phyloP scores from a whole-genome alignment of 2,888 invertebrate species.

The Phalangium opilio region DNA sequence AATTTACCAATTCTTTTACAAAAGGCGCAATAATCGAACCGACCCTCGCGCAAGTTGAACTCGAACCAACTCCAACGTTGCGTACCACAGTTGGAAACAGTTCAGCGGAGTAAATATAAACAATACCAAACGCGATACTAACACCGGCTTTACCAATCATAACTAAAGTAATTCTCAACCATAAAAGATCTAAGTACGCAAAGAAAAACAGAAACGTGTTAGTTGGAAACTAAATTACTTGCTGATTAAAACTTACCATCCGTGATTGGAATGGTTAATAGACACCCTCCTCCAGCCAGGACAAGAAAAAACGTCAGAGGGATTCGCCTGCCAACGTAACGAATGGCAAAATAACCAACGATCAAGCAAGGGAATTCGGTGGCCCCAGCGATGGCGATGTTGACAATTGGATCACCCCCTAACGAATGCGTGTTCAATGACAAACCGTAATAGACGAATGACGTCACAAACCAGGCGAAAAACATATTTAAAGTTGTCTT shows the following conservation, averaged over 20 bases:
- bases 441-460: constrained; percentile 59
- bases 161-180: constrained; percentile 4
- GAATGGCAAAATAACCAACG: constrained; percentile 6
- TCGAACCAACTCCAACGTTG: constrained; percentile 13
- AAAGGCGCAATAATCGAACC: constrained; percentile 14
- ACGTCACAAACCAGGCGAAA: constrained; percentile 43
- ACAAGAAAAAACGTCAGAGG: constrained; percentile 22
- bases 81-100: constrained; percentile 13
- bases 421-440: constrained; percentile 57
- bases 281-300: constrained; percentile 23
- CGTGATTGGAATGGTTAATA: constrained; percentile 7
- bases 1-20: constrained; percentile 13
- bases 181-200: background rate
- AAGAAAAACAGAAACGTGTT: background rate
- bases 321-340: constrained; percentile 12
- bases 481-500: constrained; percentile 5
- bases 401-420: constrained; percentile 55
- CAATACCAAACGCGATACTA: constrained; percentile 7
- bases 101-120: constrained; percentile 14
- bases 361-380: constrained; percentile 18
- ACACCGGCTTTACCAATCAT: constrained; percentile 13
- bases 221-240: background rate
- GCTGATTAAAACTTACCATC: background rate
- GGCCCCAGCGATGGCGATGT: constrained; percentile 37
- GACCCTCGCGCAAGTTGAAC: constrained; percentile 10